Conservation (phyloP, 2,113 vertebrate species). For the Gila orcuttii region DNA sequence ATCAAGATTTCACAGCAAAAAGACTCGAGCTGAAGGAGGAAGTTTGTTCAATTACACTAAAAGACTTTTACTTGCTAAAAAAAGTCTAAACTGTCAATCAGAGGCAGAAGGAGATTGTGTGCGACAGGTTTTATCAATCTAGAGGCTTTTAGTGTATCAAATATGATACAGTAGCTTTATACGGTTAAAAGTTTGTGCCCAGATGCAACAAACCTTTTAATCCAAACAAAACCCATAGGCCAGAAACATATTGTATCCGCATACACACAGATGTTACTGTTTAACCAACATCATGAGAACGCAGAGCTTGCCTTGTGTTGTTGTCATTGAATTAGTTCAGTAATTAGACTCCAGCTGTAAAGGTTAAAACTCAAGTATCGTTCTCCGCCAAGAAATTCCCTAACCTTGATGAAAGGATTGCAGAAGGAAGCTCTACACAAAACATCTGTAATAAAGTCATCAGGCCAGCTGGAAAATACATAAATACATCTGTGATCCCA, state of each 20-base stretch:
- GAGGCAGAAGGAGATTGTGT: not conserved
- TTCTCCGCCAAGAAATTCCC: not conserved
- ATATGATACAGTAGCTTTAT: not conserved
- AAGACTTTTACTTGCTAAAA: too few species aligned
- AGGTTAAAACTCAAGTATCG: not conserved
- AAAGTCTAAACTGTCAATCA: not conserved
- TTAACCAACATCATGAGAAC: not conserved
- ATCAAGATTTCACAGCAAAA: too few species aligned
- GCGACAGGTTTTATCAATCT: not conserved
- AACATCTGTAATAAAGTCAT: slow-evolving; percentile 26
- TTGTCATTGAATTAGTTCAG: not conserved
- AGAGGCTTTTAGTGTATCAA: not conserved
- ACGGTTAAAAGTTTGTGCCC: not conserved
- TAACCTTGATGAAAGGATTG: not conserved
- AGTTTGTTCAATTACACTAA: too few species aligned
- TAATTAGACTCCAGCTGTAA: slow-evolving; percentile 7
- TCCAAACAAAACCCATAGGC: not conserved
- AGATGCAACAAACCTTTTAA: not conserved
- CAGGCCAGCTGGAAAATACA: not conserved
- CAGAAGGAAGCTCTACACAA: not conserved
- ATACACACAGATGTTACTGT: not conserved
- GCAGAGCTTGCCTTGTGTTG: not conserved
- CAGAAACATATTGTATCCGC: not conserved
- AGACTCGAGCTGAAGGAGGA: too few species aligned
- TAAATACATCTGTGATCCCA: not conserved